Evolutionary conservation across 1,140 invertebrate genomes (phyloP), one percentile per base, ranked within the genome.

Genomic region (Pogonus chalceus): DNA sequence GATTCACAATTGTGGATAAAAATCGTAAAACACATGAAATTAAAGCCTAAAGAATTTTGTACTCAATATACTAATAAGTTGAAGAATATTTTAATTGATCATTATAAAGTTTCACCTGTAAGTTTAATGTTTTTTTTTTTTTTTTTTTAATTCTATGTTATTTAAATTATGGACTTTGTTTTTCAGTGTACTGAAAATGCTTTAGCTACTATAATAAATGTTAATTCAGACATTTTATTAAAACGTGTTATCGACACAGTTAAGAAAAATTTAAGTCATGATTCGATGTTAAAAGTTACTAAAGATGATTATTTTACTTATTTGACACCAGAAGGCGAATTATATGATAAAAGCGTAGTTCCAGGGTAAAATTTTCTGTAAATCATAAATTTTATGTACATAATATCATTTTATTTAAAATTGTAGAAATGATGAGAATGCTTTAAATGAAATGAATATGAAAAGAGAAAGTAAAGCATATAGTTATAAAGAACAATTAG

Each of bases 391-490:
- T n/a, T n/a, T n/a, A n/a, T n/a, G n/a, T n/a, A 31, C 14, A 31
- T 31, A 31, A 7, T 31, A 31, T 7, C 26, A 31, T 31, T 14
- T 14, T 31, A 31, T 31, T 4, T 31, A 31, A 7, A 31, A 31
- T 7, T 65, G 46, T 62, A 79, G 75, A 1, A 80, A 77, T 58
- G 78, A 84, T 49, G 81, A 80, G 53, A 80, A 76, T 57, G 78
- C 71, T 24, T 61, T 80, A 63, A 77, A 79, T 49, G 80, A 81
- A 16, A 86, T 88, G 74, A 97, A 98, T 62, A 80, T 98, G 64
- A 96, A 94, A 72, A 77, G 94, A 35, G 95, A 98, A 66, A 98
- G 90, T 67, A 98, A 97, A 75, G 89, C 85, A 1, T 98, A 98
- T 69, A 95, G 92, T 16, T 96, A 93, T 68, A 94, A 96, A 67